A percentile compares a stretch with the other conserved stretches of the same genome.
These are phyloP conservation scores for Nomada goodeniana DNA, from an alignment of 2,888 invertebrate species.

Conservation along the genomic window DNA sequence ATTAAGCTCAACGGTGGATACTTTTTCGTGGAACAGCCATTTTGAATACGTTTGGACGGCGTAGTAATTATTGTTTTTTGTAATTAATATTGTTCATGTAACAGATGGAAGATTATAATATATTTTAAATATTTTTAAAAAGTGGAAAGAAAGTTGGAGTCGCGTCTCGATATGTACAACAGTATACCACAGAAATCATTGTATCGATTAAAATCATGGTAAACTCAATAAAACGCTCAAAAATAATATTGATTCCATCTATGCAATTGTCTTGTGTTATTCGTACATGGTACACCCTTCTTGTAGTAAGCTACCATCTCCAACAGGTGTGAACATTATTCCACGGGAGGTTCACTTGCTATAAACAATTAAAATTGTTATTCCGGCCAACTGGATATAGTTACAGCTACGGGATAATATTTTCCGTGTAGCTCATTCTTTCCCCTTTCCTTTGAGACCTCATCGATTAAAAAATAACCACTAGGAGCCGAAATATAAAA, in stretches of 20 bases:
- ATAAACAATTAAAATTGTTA: too few species aligned
- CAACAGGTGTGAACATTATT: too few species aligned
- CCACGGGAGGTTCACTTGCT: too few species aligned
- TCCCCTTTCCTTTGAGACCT: too few species aligned
- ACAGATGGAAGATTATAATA: neutral
- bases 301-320: too few species aligned
- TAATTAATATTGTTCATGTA: neutral
- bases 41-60: neutral
- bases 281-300: neutral
- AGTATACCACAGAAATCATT: conserved; percentile 83
- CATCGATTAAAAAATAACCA: too few species aligned
- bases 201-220: conserved; percentile 83
- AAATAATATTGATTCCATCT: conserved; percentile 68
- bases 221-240: conserved; percentile 84
- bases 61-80: neutral
- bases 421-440: too few species aligned
- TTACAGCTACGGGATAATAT: too few species aligned
- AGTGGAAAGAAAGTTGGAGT: conserved; percentile 62
- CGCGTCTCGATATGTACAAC: conserved; percentile 66
- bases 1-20: neutral
- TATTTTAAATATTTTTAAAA: neutral
- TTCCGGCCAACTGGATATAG: too few species aligned
- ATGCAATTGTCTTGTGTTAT: conserved; percentile 34
- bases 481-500: too few species aligned
- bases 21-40: too few species aligned